Evolutionary conservation across 1,140 invertebrate species (phyloP), one percentile per base, ranked within the genome.

Genomic region (Papilio polyxenes): DNA sequence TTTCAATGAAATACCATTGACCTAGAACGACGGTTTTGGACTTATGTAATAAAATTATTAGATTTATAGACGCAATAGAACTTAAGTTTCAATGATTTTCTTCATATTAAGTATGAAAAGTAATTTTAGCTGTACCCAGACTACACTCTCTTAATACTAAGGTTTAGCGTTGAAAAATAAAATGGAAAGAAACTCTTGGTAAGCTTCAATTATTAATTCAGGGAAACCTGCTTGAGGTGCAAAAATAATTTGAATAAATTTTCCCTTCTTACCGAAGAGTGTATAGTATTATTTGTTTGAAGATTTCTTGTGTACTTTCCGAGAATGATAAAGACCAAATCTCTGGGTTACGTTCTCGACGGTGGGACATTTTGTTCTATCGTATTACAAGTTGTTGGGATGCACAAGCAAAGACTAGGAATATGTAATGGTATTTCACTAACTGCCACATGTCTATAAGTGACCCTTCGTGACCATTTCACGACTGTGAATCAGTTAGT

Each of bases 171-270:
- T 65, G 6, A 31, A 65, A 65, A 31, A 65, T 11, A 65, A 65
- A 65, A 65, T 20, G 8, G 10, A 31, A 11, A 31, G 59, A 23
- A 65, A 65, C 23, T 65, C 9, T 31, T 13, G 20, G 62, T 31
- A 65, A 31, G 62, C 23, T 65, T 20, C 62, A 31, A 65, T 65
- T 65, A 65, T 37, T 65, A 31, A 65, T 65, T 65, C 62, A 65
- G 62, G 20, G 13, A 65, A 65, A 65, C 62, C 62, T 31, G 23
- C 62, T 23, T 31, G 23, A 65, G 23, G 62, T 65, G 62, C 23
- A 20, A 65, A 65, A 65, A 65, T 65, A 31, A 23, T 9, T 65
- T 65, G 62, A 65, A 65, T 65, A 65, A 23, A 65, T 31, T 65
- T 65, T 9, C 62, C 62, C 62, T 65, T 31, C 23, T 65, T 31